Percentiles rank a stretch among this genome's conserved stretches.
Evolutionary conservation across 2,888 invertebrate species (phyloP).

Genomic region (Eumacrocentrus americanus): DNA sequence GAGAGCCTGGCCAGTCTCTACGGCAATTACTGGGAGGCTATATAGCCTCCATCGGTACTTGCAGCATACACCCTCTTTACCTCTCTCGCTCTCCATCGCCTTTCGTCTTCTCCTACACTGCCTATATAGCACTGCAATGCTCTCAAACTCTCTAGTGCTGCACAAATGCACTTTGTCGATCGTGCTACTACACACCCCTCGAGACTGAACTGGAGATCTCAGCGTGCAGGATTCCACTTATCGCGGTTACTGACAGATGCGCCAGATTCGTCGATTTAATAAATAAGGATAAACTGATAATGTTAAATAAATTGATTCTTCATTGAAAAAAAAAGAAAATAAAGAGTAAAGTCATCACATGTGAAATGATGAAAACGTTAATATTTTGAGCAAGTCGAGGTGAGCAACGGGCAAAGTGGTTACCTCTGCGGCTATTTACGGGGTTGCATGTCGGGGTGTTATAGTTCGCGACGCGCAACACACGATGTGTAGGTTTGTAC

Average conservation of each 20-base stretch:
- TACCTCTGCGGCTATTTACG: conserved; percentile 45
- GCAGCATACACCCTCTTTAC: conserved; percentile 36
- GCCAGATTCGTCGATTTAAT: not conserved
- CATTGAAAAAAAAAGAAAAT: too few species aligned
- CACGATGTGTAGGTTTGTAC: conserved; percentile 47
- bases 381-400: not conserved
- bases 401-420: conserved; percentile 24
- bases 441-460: conserved; percentile 28
- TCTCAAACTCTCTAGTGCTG: conserved; percentile 16
- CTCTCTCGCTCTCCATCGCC: conserved; percentile 30
- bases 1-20: conserved; percentile 37
- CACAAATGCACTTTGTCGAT: conserved; percentile 37
- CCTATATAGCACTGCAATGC: conserved; percentile 2
- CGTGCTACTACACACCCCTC: not conserved
- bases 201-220: conserved; percentile 1
- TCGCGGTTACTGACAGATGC: not conserved
- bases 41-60: conserved; percentile 19
- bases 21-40: conserved; percentile 46
- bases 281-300: not conserved
- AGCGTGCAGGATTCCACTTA: not conserved
- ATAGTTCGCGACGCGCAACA: conserved; percentile 19
- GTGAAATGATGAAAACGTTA: too few species aligned
- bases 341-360: too few species aligned
- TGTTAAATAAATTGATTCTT: too few species aligned
- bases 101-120: not conserved